A percentile compares a stretch with the other conserved stretches of the same genome.
phyloP scores from a whole-genome alignment of 2,888 invertebrate genomes.

The Acanthosepion pharaonis region DNA sequence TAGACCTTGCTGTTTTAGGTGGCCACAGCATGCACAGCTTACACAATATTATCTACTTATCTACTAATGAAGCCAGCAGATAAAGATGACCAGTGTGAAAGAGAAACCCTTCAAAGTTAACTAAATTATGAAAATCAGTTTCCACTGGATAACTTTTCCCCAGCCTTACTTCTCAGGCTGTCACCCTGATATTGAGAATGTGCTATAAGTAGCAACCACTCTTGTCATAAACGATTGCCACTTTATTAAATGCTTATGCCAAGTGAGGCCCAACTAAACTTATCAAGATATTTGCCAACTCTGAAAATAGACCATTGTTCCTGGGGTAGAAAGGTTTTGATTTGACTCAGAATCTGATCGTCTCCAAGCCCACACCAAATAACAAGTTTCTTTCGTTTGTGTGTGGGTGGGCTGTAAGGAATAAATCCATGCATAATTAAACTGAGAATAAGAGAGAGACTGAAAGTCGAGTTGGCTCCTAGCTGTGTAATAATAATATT shows the following conservation, averaged over 20 bases:
- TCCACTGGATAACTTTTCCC: background rate
- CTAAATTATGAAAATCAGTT: background rate
- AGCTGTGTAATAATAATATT: background rate
- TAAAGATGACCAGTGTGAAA: background rate
- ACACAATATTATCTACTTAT: background rate
- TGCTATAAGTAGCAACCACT: conserved; percentile 20
- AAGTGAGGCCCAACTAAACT: conserved; percentile 20
- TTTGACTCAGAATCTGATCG: background rate
- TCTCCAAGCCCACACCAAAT: background rate
- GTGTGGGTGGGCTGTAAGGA: background rate
- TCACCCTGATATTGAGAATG: conserved; percentile 8
- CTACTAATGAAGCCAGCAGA: background rate
- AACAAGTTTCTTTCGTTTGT: background rate
- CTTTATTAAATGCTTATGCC: conserved; percentile 33
- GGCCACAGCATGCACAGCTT: background rate
- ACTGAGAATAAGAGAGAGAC: background rate
- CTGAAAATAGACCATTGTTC: conserved; percentile 20
- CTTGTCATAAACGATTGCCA: conserved; percentile 2
- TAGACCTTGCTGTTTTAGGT: background rate
- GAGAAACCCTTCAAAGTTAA: background rate
- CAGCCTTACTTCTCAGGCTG: background rate
- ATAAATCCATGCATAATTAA: background rate
- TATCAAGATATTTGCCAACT: conserved; percentile 21
- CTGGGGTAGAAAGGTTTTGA: background rate
- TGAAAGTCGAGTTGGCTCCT: background rate